Evolutionary conservation across 1,140 invertebrate species (phyloP).

Genomic region (Caerostris extrusa): DNA sequence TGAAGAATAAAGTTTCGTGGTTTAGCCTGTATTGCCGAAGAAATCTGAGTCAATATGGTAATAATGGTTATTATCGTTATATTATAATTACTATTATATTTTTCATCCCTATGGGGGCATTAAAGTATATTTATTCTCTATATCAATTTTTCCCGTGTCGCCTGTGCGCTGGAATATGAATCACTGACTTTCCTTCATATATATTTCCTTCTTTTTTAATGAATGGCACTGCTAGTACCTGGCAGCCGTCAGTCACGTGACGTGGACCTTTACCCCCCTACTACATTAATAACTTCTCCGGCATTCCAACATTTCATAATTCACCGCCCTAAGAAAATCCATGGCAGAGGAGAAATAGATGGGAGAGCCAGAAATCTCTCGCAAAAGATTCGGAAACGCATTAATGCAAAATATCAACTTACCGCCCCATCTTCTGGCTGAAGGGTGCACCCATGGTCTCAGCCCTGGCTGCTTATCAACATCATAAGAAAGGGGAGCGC

Average conservation of each 20-base stretch:
- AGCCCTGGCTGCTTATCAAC: background rate
- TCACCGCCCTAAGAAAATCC: constrained; percentile 23
- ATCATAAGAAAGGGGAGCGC: constrained; percentile 22
- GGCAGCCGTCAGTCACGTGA: constrained; percentile 2
- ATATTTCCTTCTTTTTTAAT: constrained; percentile 11
- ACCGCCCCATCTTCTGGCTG: background rate
- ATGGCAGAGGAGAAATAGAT: too few relatives aligned
- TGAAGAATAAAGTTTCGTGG: too few relatives aligned
- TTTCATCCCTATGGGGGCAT: too few relatives aligned
- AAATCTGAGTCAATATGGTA: too few relatives aligned
- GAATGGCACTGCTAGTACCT: background rate
- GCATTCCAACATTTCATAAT: constrained; percentile 19
- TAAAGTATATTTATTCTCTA: constrained; percentile 22
- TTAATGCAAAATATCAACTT: constrained; percentile 61
- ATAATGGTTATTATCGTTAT: too few relatives aligned
- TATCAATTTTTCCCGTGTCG: background rate
- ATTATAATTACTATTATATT: too few relatives aligned
- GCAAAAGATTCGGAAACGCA: constrained; percentile 16
- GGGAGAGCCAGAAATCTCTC: too few relatives aligned
- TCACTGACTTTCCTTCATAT: background rate
- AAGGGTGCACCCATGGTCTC: background rate
- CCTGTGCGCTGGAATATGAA: background rate
- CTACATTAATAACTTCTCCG: background rate
- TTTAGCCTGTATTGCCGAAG: too few relatives aligned
- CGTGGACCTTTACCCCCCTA: background rate